A percentile compares a stretch with the other conserved stretches of the same genome.
Conservation (phyloP, 2,888 invertebrate species). For the Synergus itoensis region DNA sequence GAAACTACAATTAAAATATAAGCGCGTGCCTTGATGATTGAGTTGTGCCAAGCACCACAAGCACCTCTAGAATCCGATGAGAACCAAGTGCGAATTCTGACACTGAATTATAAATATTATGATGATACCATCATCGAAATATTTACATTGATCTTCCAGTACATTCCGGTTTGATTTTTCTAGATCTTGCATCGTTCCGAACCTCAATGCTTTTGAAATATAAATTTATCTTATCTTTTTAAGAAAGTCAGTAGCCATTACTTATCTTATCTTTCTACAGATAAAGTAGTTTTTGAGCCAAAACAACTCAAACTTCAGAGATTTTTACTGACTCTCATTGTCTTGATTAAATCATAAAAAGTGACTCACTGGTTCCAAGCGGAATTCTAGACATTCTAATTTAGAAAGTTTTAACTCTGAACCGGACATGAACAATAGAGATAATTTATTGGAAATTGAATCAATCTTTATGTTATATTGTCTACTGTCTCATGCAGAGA, state of each 20-base stretch:
- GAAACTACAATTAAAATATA: constrained; percentile 78
- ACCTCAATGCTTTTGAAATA: no score
- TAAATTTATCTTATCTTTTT: no score
- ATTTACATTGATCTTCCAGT: background rate
- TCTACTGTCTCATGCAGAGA: background rate
- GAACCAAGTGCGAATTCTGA: constrained; percentile 29
- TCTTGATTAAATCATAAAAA: no score
- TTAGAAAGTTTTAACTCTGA: background rate
- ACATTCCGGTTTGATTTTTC: background rate
- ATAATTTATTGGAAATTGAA: background rate
- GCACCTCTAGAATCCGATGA: constrained; percentile 51
- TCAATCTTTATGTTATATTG: background rate
- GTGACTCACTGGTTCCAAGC: no score
- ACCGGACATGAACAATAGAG: background rate
- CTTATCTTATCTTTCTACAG: no score
- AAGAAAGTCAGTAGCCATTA: no score
- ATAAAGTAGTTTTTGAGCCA: no score
- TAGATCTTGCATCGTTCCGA: background rate
- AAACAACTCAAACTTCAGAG: no score
- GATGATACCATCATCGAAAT: background rate
- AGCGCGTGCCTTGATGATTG: constrained; percentile 73
- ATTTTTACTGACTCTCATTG: no score
- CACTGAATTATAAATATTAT: constrained; percentile 36
- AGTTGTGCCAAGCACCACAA: constrained; percentile 76
- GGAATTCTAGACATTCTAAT: no score